These are phyloP conservation scores for Archaeoteleia sp. DNA, from an alignment of 2,888 invertebrate genomes.

Conservation along the genomic window DNA sequence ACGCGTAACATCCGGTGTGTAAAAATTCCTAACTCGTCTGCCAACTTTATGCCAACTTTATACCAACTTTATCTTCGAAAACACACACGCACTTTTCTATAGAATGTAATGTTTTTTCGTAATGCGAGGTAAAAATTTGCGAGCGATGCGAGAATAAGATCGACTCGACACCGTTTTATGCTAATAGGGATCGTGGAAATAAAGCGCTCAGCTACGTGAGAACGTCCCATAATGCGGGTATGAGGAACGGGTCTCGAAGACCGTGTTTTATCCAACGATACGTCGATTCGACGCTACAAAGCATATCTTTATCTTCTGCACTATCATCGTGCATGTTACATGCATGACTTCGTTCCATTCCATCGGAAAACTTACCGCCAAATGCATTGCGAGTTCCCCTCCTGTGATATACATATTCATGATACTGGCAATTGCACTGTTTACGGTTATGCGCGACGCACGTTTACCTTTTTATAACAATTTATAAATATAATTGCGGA, in stretches of 20 bases:
- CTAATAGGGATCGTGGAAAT: slow-evolving; percentile 42
- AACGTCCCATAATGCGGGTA: slow-evolving; percentile 27
- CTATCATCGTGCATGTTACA: slow-evolving; percentile 25
- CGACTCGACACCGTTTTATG: slow-evolving; percentile 41
- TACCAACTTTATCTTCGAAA: too few relatives aligned
- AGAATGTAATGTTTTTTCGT: too few relatives aligned
- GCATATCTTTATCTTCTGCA: slow-evolving; percentile 32
- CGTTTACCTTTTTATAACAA: slow-evolving; percentile 37
- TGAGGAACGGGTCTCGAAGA: slow-evolving; percentile 17
- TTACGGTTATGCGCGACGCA: slow-evolving; percentile 20
- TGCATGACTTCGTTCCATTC: slow-evolving; percentile 14
- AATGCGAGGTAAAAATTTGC: too few relatives aligned
- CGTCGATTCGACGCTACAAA: slow-evolving; percentile 21
- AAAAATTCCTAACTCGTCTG: too few relatives aligned
- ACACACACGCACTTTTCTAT: too few relatives aligned
- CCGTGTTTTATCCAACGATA: slow-evolving; percentile 24
- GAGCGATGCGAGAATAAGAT: slow-evolving; percentile 29
- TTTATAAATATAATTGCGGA: slow-evolving; percentile 40
- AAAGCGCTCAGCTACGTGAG: slow-evolving; percentile 41
- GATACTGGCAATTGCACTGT: slow-evolving; percentile 15
- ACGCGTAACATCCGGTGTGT: too few relatives aligned
- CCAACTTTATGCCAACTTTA: too few relatives aligned
- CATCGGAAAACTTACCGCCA: slow-evolving; percentile 39
- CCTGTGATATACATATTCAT: slow-evolving; percentile 21
- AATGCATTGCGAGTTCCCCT: slow-evolving; percentile 6